Conservation (phyloP, 2,113 vertebrate genomes). For the Notothenia rossii region DNA sequence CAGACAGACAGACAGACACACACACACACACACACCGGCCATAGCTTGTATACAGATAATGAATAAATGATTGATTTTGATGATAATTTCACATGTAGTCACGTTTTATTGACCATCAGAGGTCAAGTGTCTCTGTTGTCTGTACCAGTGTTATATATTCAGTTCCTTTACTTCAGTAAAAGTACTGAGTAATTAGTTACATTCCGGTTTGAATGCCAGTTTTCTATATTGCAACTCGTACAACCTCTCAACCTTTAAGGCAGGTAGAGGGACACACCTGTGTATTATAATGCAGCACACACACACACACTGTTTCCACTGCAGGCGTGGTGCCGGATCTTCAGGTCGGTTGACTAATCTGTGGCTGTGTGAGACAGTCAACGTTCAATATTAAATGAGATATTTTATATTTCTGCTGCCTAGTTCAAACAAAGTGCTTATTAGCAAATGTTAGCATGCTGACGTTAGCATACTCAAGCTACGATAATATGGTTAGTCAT, state of each 20-base stretch:
- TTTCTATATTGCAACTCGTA: not conserved
- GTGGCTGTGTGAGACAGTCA: not conserved
- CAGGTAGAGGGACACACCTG: not conserved
- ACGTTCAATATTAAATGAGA: too few relatives aligned
- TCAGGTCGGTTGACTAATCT: constrained; percentile 38
- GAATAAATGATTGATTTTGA: not conserved
- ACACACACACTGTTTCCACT: not conserved
- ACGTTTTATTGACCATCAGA: constrained; percentile 13
- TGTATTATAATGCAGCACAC: not conserved
- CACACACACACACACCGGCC: not conserved
- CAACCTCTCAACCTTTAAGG: not conserved
- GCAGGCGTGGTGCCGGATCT: constrained; percentile 62
- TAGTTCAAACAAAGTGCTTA: too few relatives aligned
- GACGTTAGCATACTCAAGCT: too few relatives aligned
- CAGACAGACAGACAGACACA: not conserved
- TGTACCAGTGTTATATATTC: not conserved
- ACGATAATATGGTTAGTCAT: too few relatives aligned
- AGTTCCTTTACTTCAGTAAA: not conserved
- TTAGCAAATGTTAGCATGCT: too few relatives aligned
- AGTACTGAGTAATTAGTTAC: not conserved
- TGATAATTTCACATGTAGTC: not conserved
- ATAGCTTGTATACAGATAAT: constrained; percentile 6
- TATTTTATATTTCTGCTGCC: too few relatives aligned
- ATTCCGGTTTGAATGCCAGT: not conserved
- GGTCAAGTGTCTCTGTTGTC: not conserved